Conservation (phyloP, 2,888 invertebrate species). For the Pseudanteris insignis region DNA sequence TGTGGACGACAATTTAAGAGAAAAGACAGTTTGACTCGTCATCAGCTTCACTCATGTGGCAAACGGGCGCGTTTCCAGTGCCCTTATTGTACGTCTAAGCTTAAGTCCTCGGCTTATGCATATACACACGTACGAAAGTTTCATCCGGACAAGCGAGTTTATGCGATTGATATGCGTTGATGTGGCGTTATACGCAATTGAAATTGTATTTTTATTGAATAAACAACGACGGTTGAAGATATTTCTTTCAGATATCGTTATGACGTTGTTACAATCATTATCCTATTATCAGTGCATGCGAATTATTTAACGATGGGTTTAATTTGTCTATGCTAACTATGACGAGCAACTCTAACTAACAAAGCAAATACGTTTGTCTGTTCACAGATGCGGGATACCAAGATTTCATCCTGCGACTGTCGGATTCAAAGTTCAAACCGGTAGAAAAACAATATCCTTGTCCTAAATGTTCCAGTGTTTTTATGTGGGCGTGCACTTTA, state of each 20-base stretch:
- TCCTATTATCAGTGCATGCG: no score
- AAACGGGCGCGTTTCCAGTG: conserved; percentile 48
- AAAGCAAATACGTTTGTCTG: conserved; percentile 12
- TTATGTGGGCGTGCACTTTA: conserved; percentile 43
- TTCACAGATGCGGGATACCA: conserved; percentile 26
- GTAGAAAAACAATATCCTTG: conserved; percentile 40
- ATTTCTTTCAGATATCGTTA: no score
- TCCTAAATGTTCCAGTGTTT: conserved; percentile 48
- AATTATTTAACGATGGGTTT: not conserved
- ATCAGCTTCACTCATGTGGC: conserved; percentile 49
- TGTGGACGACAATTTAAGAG: conserved; percentile 53
- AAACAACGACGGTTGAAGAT: conserved; percentile 1
- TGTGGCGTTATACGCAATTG: conserved; percentile 2
- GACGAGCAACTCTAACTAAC: conserved; percentile 21
- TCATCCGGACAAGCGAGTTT: conserved; percentile 16
- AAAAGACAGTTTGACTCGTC: conserved; percentile 45
- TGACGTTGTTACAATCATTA: no score
- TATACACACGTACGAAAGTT: conserved; percentile 26
- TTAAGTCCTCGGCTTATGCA: conserved; percentile 27
- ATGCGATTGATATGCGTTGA: conserved; percentile 18
- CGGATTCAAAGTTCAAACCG: conserved; percentile 8
- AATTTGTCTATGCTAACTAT: no score
- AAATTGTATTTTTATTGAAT: conserved; percentile 16
- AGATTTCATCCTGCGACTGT: conserved; percentile 5
- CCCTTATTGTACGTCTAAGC: conserved; percentile 34